phyloP scores from a whole-genome alignment of 1,140 invertebrate genomes.

The Globodera ellingtonae region DNA sequence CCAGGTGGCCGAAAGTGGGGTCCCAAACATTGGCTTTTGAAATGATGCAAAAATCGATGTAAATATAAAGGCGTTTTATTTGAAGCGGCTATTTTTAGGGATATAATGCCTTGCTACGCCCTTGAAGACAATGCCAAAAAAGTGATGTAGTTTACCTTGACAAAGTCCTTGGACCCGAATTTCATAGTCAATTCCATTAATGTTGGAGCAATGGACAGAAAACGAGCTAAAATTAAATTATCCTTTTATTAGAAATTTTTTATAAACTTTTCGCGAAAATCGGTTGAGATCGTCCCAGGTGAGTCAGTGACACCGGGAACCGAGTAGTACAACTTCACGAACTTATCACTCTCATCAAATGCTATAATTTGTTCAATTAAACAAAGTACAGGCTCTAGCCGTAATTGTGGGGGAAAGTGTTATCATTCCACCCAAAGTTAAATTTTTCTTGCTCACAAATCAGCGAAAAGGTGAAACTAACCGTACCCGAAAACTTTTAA shows the following conservation, averaged over 20 bases:
- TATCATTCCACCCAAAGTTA: not conserved
- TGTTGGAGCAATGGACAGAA: conserved; percentile 33
- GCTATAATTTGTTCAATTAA: conserved; percentile 29
- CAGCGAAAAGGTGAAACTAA: no score
- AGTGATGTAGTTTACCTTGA: not conserved
- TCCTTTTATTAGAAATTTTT: conserved; percentile 11
- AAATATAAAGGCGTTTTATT: no score
- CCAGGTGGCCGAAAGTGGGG: no score
- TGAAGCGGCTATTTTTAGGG: no score
- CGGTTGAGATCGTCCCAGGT: conserved; percentile 26
- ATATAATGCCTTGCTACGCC: not conserved
- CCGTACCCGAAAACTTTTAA: no score
- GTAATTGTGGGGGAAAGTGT: not conserved
- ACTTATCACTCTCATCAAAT: conserved; percentile 58
- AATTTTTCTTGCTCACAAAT: no score
- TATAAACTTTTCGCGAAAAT: conserved; percentile 44
- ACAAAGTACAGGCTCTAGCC: not conserved
- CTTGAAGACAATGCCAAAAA: not conserved
- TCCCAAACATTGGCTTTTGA: no score
- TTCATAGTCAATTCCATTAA: conserved; percentile 51
- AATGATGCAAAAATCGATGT: no score
- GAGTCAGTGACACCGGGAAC: conserved; percentile 42
- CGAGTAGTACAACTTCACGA: conserved; percentile 57
- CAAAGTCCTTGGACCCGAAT: conserved; percentile 43
- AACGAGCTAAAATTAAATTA: conserved; percentile 50